Percentiles rank a stretch among this genome's conserved stretches.
Evolutionary conservation across 2,113 vertebrate species (phyloP).

Genomic region (Heliornis fulica): DNA sequence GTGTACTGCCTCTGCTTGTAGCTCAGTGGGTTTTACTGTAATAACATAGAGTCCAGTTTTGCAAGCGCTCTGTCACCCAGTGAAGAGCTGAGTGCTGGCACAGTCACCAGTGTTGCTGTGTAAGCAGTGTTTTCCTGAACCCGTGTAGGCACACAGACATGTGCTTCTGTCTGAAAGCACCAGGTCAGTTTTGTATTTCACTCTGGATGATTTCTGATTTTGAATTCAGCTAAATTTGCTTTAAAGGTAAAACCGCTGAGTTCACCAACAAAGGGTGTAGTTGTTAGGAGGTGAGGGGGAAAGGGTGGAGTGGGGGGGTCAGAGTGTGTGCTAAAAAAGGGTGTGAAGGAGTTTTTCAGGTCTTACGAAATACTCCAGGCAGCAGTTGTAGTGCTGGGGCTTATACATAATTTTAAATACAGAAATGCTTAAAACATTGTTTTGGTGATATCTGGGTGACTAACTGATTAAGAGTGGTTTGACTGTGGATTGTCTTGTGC

Average conservation of each 20-base stretch:
- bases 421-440: background rate
- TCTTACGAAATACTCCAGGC: background rate
- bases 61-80: too few species aligned
- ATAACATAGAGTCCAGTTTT: background rate
- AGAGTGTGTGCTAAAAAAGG: too few species aligned
- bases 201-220: background rate
- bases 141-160: background rate
- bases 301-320: too few species aligned
- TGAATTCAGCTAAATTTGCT: background rate
- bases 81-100: background rate
- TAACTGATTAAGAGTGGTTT: background rate
- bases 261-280: background rate
- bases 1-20: background rate
- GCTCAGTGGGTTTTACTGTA: background rate
- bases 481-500: background rate
- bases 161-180: background rate
- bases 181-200: background rate
- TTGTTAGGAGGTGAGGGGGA: background rate
- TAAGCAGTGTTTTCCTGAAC: background rate
- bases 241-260: background rate
- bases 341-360: too few species aligned
- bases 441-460: background rate
- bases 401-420: background rate
- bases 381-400: background rate
- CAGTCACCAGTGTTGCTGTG: background rate